These are phyloP conservation scores for Mnemiopsis leidyi DNA, from an alignment of 37 sponge, comb jelly and placozoan species.

Conservation along the genomic window DNA sequence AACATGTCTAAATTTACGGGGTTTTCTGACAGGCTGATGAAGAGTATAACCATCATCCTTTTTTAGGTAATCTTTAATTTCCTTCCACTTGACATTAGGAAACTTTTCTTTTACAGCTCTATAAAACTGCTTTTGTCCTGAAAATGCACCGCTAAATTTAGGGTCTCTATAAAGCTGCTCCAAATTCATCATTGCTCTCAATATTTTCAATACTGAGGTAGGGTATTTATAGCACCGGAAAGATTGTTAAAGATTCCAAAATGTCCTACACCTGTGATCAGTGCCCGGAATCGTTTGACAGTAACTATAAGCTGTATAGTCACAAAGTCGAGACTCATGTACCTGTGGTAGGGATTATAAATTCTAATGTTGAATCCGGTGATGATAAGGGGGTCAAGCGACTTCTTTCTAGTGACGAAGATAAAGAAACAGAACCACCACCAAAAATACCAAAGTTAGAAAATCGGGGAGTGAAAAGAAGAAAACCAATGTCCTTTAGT, in stretches of 20 bases:
- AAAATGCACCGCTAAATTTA: neutral
- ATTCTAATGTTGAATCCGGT: too few species aligned
- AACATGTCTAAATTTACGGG: neutral
- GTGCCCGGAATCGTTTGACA: neutral
- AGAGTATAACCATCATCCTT: slow-evolving; percentile 2
- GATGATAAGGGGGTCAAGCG: too few species aligned
- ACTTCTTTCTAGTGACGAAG: too few species aligned
- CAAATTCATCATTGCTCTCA: neutral
- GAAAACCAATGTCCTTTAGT: too few species aligned
- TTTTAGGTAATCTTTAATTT: neutral
- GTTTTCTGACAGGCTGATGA: neutral
- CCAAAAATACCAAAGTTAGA: too few species aligned
- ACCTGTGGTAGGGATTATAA: neutral
- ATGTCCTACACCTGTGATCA: neutral
- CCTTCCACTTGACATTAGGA: neutral
- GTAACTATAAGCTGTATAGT: neutral
- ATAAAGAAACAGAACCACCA: too few species aligned
- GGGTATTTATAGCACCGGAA: neutral
- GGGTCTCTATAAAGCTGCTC: neutral
- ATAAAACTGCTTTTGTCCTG: neutral
- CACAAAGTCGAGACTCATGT: neutral
- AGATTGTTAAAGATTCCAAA: neutral
- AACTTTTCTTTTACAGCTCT: neutral
- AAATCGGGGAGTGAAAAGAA: too few species aligned
- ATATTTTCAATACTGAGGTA: neutral